Conservation (phyloP, 2,113 vertebrate species). For the Heterotis niloticus region DNA sequence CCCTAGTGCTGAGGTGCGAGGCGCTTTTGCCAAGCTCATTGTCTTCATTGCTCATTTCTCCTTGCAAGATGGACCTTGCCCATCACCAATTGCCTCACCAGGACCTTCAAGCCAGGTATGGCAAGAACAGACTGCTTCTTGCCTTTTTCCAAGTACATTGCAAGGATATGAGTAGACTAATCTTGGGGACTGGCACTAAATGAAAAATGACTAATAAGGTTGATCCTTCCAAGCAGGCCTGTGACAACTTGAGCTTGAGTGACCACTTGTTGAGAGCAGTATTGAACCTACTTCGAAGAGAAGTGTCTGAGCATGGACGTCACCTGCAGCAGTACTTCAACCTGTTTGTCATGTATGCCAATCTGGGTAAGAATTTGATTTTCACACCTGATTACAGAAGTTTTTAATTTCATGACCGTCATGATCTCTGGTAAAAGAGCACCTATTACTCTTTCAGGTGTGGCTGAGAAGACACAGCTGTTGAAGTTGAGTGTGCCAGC, state of each 20-base stretch:
- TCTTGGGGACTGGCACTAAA: no score
- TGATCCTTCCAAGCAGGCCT: conserved; percentile 66
- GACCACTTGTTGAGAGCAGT: conserved; percentile 95
- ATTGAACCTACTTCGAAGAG: conserved; percentile 90
- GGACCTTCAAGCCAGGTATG: conserved; percentile 91
- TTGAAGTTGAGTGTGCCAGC: conserved; percentile 94
- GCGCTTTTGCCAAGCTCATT: conserved; percentile 95
- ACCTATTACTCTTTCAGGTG: conserved; percentile 59
- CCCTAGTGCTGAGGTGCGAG: conserved; percentile 95
- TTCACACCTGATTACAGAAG: background rate
- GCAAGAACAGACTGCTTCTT: background rate
- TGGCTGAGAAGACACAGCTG: conserved; percentile 96
- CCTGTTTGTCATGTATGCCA: conserved; percentile 98
- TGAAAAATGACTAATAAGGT: background rate
- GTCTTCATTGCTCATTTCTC: conserved; percentile 99
- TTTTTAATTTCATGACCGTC: background rate
- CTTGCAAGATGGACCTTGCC: conserved; percentile 95
- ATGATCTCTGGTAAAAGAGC: background rate
- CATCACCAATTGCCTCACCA: conserved; percentile 89
- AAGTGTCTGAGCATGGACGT: conserved; percentile 96
- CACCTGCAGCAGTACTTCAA: conserved; percentile 99
- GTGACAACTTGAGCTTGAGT: conserved; percentile 95
- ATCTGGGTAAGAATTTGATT: conserved; percentile 78
- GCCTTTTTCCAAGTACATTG: background rate
- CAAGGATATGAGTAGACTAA: background rate